Conservation (phyloP, 2,888 invertebrate species). For the Catocala fraxini region DNA sequence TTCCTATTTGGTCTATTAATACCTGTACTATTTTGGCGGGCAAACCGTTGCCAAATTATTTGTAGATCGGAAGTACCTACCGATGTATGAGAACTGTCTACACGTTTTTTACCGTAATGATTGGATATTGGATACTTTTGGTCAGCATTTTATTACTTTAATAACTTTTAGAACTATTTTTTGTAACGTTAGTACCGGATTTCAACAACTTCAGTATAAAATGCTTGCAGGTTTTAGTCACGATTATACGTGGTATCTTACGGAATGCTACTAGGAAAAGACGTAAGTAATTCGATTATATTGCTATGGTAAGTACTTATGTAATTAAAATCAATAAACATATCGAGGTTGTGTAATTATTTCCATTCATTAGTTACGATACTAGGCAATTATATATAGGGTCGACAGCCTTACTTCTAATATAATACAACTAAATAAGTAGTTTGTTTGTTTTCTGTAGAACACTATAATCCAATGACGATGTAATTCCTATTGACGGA, state of each 20-base stretch:
- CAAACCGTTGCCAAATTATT: conserved; percentile 76
- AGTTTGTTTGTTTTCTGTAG: too few relatives aligned
- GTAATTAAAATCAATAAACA: too few relatives aligned
- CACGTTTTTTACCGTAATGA: conserved; percentile 32
- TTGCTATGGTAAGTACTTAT: too few relatives aligned
- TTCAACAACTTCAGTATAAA: neutral
- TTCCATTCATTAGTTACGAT: too few relatives aligned
- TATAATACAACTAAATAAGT: too few relatives aligned
- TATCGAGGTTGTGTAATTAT: too few relatives aligned
- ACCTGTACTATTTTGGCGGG: conserved; percentile 64
- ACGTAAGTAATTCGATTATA: too few relatives aligned
- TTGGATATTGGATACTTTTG: conserved; percentile 33
- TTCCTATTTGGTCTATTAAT: conserved; percentile 71
- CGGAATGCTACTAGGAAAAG: neutral
- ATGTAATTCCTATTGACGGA: too few relatives aligned
- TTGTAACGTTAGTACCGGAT: neutral
- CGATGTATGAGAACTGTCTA: conserved; percentile 37
- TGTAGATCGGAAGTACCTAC: conserved; percentile 72
- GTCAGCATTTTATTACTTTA: conserved; percentile 4
- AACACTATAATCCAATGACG: too few relatives aligned
- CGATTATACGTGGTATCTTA: neutral
- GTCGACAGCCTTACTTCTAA: too few relatives aligned
- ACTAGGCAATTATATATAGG: too few relatives aligned
- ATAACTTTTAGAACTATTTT: conserved; percentile 3
- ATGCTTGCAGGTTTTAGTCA: neutral